Conservation (phyloP, 2,797 vertebrate genomes). For the Gila robusta region DNA sequence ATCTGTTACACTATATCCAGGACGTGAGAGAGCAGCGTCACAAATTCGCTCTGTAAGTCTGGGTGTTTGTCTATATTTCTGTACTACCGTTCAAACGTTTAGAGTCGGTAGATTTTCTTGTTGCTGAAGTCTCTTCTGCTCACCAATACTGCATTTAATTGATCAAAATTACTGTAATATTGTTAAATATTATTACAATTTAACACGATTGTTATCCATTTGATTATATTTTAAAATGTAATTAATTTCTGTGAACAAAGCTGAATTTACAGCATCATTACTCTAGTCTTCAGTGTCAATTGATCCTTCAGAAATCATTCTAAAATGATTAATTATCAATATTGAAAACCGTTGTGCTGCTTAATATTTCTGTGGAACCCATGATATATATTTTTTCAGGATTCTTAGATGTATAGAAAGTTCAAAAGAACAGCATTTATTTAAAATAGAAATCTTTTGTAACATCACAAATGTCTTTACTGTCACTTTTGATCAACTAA, state of each 20-base stretch:
- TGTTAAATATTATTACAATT: not conserved
- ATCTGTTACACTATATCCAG: slow-evolving; percentile 97
- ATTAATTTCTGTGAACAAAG: not conserved
- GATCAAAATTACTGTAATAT: not conserved
- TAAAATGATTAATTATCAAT: not conserved
- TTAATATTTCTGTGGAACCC: not conserved
- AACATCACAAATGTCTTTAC: not conserved
- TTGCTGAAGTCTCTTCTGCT: not conserved
- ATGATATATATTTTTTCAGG: not conserved
- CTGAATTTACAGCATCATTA: not conserved
- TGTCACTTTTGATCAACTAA: not conserved
- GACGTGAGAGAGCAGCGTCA: slow-evolving; percentile 91
- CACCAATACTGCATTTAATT: not conserved
- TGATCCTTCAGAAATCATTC: not conserved
- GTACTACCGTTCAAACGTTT: not conserved
- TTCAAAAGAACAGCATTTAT: not conserved
- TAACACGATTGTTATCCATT: not conserved
- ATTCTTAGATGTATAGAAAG: not conserved
- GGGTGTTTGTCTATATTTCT: not conserved
- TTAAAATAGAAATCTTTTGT: not conserved
- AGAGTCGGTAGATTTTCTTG: not conserved
- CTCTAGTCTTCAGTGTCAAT: not conserved
- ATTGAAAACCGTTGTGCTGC: not conserved
- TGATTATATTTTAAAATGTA: not conserved
- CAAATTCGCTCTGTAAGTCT: slow-evolving; percentile 95